A percentile compares a stretch with the other conserved stretches of the same genome.
These are phyloP conservation scores for Setipinna tenuifilis DNA, from an alignment of 2,797 vertebrate species.

Conservation along the genomic window DNA sequence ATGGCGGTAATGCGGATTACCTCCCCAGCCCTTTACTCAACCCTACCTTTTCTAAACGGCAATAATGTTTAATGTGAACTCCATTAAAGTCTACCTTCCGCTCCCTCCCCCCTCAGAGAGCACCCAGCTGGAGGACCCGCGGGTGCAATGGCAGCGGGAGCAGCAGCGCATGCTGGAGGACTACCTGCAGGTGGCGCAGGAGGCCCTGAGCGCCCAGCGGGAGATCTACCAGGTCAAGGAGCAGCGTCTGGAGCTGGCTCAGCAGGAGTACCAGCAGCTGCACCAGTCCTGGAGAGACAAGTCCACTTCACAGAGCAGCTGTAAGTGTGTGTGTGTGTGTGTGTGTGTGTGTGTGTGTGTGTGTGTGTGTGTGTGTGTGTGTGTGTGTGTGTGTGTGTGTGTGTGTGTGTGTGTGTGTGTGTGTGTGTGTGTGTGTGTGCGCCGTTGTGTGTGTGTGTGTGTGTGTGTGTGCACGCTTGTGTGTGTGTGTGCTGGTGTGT, in stretches of 20 bases:
- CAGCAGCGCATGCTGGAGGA: conserved; percentile 96
- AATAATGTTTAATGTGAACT: no score
- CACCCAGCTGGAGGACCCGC: conserved; percentile 96
- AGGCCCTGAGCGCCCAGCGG: conserved; percentile 90
- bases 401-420: neutral
- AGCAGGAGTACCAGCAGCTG: conserved; percentile 92
- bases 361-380: no score
- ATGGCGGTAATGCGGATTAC: no score
- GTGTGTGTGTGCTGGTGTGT: no score
- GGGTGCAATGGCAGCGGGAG: conserved; percentile 92
- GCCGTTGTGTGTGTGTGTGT: no score
- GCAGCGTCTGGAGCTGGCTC: conserved; percentile 90
- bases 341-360: neutral
- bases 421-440: neutral
- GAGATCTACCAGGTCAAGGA: conserved; percentile 98
- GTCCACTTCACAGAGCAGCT: conserved; percentile 90
- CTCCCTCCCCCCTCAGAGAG: conserved; percentile 77
- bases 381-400: no score
- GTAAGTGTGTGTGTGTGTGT: conserved; percentile 75
- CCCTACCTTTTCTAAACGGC: no score
- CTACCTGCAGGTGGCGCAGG: conserved; percentile 90
- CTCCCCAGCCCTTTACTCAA: no score
- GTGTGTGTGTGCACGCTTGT: no score
- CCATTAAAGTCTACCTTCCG: no score
- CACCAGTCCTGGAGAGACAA: conserved; percentile 93